Base-by-base conservation (phyloP, 2,797 vertebrate genomes). In the Moxostoma hubbsi region DNA sequence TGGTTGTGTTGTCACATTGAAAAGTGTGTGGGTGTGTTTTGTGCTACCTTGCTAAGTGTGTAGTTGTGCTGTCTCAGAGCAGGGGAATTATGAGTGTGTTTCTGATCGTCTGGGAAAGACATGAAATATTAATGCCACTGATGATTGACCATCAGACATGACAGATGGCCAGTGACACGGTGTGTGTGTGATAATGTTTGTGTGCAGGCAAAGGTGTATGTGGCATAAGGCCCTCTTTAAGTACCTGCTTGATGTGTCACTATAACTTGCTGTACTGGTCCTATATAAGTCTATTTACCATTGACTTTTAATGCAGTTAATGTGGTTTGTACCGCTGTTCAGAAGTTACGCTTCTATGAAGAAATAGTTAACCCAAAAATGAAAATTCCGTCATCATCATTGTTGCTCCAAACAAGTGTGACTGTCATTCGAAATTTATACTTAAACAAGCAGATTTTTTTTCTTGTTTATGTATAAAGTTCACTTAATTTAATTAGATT, bases 71-170 rank as follows among this genome's bases (percentile, higher is more conserved):
- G 68, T 79, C 53, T 66, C 53, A 65, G 61, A 69, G 53, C 69
- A 51, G 59, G 61, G 61, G 69, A 79, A 72, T 79, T 79, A 79
- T 72, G 62, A 66, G 51, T 49, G 46, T 53, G 70, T 49, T 79
- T 79, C 62, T 57, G 68, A 79, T 79, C 45, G 53, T 79, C 77
- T 73, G 77, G 62, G 66, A 57, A 18, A 58, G 62, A 66, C 61
- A 79, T 79, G 62, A 79, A 79, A 79, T 79, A 79, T 79, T 79
- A 73, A 79, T 79, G 77, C 53, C 13, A 50, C 77, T 58, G 69
- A 64, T 79, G 77, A 79, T 79, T 79, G 77, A 72, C 69, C 77
- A 53, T 79, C 69, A 66, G 77, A 79, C 69, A 66, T 79, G 69
- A 79, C 77, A 79, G 77, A 79, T 79, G 77, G 77, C 62, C 69